phyloP scores from a whole-genome alignment of 1,140 invertebrate genomes.

The Ruditapes philippinarum region DNA sequence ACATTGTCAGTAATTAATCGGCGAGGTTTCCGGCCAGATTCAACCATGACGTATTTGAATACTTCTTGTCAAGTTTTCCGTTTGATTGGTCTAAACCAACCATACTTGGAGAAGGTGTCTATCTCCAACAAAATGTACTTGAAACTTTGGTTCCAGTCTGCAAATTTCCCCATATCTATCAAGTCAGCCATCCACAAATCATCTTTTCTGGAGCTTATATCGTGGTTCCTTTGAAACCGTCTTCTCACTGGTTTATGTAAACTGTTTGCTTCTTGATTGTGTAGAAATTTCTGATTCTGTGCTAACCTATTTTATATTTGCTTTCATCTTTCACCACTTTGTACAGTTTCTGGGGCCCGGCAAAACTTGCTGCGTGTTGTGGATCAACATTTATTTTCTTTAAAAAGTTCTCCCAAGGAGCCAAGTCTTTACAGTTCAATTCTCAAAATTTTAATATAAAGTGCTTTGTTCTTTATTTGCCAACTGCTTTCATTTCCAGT shows the following conservation, averaged over 20 bases:
- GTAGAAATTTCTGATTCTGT: background rate
- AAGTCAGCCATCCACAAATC: conserved; percentile 30
- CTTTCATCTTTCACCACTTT: conserved; percentile 41
- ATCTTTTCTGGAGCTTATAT: background rate
- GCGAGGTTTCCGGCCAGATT: too few relatives aligned
- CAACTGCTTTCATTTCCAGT: background rate
- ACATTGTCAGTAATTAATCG: too few relatives aligned
- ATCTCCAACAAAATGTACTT: conserved; percentile 21
- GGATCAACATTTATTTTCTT: conserved; percentile 18
- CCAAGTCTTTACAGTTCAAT: conserved; percentile 8
- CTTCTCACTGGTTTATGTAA: conserved; percentile 40
- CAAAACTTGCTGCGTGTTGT: background rate
- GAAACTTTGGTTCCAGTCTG: conserved; percentile 1
- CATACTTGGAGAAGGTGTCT: background rate
- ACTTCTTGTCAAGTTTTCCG: background rate
- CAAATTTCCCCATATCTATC: conserved; percentile 32
- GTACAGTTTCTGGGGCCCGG: conserved; percentile 31
- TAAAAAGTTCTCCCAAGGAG: conserved; percentile 44
- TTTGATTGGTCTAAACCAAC: background rate
- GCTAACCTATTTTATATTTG: background rate
- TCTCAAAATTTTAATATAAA: conserved; percentile 2
- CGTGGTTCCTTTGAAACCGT: conserved; percentile 23
- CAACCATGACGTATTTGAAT: too few relatives aligned
- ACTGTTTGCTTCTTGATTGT: conserved; percentile 33
- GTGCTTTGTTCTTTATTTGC: background rate